Percentiles rank a stretch among this genome's conserved stretches.
Evolutionary conservation across 2,113 vertebrate species (phyloP).

Genomic region (Ceuthmochares aereus): DNA sequence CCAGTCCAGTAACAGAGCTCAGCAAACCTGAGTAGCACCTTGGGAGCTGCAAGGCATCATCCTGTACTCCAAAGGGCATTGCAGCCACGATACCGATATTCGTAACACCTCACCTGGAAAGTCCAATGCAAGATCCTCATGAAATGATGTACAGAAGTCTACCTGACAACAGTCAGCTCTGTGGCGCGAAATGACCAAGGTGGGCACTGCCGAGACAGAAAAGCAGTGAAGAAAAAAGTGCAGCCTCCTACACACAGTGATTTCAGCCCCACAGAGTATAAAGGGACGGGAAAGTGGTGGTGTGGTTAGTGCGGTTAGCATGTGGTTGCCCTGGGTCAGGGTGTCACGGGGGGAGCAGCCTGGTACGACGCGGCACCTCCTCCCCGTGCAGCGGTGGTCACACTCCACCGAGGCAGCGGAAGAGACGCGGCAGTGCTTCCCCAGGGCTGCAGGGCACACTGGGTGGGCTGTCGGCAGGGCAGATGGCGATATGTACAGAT

Average conservation of each 20-base stretch:
- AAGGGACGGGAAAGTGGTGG: neutral
- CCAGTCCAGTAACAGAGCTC: neutral
- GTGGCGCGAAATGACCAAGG: neutral
- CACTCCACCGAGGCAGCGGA: accelerated
- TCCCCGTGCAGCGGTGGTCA: neutral
- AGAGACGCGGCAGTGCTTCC: too few relatives aligned
- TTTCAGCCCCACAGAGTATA: neutral
- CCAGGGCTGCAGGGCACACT: neutral
- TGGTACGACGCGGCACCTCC: neutral
- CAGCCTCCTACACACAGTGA: neutral
- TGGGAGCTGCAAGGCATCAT: neutral
- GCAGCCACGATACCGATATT: accelerated
- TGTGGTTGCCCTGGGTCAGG: neutral
- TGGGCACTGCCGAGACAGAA: neutral
- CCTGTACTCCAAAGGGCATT: neutral
- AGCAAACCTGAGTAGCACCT: neutral
- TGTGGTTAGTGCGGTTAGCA: neutral
- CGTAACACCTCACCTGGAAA: neutral
- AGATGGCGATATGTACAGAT: accelerated
- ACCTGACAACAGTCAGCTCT: neutral
- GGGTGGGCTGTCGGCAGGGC: accelerated
- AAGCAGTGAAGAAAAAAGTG: neutral
- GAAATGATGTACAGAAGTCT: neutral
- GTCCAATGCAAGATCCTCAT: neutral
- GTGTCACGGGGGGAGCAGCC: neutral